phyloP scores from a whole-genome alignment of 2,113 vertebrate species.

The Columbina picui region DNA sequence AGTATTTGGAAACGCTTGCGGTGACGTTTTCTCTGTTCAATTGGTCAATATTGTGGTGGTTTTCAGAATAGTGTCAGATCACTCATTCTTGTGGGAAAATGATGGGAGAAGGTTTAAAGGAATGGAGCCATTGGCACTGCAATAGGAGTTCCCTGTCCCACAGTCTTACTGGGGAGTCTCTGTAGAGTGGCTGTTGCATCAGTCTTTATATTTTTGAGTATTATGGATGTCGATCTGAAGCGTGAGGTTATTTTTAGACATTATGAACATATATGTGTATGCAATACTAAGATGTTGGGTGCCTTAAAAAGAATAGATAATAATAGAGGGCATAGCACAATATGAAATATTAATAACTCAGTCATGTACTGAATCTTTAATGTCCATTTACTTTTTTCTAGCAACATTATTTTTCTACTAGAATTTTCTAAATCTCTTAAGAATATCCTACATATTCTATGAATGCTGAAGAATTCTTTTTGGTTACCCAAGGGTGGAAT shows the following conservation, averaged over 20 bases:
- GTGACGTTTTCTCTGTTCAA: not conserved
- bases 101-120: not conserved
- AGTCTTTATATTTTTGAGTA: not conserved
- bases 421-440: not conserved
- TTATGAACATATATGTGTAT: not conserved
- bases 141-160: not conserved
- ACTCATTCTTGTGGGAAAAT: not conserved
- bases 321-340: conserved; percentile 5
- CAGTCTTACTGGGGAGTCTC: rapidly evolving
- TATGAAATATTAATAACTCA: not conserved
- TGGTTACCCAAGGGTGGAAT: not conserved
- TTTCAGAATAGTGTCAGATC: not conserved
- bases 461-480: not conserved
- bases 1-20: not conserved
- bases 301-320: conserved; percentile 21
- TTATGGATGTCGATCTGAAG: not conserved
- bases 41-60: rapidly evolving
- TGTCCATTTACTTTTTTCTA: not conserved
- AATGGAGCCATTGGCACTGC: not conserved
- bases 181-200: not conserved
- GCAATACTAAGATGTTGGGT: not conserved
- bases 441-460: not conserved
- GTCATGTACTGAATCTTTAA: not conserved
- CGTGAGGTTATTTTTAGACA: not conserved
- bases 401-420: conserved; percentile 12